Percentiles rank a stretch among this genome's conserved stretches.
These are phyloP conservation scores for Vanacampus margaritifer DNA, from an alignment of 2,113 vertebrate genomes.

Conservation along the genomic window DNA sequence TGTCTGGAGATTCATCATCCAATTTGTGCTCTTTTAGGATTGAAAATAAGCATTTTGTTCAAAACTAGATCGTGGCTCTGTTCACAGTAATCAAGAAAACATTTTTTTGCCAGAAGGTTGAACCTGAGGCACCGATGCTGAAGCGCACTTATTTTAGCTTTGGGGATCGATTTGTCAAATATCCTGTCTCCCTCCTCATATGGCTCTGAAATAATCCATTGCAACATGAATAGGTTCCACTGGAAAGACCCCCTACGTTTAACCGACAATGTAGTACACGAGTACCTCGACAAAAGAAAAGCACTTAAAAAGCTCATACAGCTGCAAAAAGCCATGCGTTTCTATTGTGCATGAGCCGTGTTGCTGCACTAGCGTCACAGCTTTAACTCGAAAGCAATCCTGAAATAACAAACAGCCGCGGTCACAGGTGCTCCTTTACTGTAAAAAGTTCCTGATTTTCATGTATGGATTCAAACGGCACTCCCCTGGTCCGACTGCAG, in stretches of 20 bases:
- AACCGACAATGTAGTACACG: conserved; percentile 61
- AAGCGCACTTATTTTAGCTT: conserved; percentile 80
- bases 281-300: conserved; percentile 55
- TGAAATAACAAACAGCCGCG: conserved; percentile 46
- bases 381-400: conserved; percentile 47
- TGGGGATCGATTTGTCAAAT: conserved; percentile 56
- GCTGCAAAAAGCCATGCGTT: conserved; percentile 69
- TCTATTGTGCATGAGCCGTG: conserved; percentile 41
- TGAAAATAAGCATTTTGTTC: conserved; percentile 44
- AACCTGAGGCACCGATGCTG: conserved; percentile 79
- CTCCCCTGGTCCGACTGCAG: conserved; percentile 40
- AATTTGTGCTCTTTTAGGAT: conserved; percentile 70
- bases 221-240: conserved; percentile 10
- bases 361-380: conserved; percentile 61
- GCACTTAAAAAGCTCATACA: conserved; percentile 44
- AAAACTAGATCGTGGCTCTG: conserved; percentile 64
- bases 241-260: conserved; percentile 49
- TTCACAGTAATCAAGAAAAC: conserved; percentile 54
- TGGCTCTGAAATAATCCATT: conserved; percentile 68
- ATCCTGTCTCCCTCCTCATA: conserved; percentile 45
- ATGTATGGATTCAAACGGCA: conserved; percentile 29
- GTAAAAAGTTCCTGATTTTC: conserved; percentile 32
- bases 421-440: conserved; percentile 64
- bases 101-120: conserved; percentile 47
- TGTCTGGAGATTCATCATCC: not conserved